Percentiles rank a stretch among this genome's conserved stretches.
Evolutionary conservation across 2,888 invertebrate species (phyloP).

Genomic region (Drosophila glabriapex): DNA sequence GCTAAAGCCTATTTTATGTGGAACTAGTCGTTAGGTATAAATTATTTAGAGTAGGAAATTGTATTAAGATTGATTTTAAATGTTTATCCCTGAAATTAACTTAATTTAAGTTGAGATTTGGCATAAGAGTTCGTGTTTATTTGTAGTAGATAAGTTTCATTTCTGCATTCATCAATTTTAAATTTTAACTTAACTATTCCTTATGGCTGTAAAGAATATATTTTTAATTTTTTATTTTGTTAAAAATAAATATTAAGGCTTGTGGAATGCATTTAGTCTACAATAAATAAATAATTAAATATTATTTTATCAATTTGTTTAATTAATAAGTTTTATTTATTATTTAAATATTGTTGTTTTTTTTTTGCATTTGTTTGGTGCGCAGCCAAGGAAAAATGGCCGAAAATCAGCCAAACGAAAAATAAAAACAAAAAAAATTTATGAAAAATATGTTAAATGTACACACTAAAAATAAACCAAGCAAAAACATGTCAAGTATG

Average conservation of each 20-base stretch:
- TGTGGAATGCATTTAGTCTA: neutral
- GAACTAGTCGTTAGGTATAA: neutral
- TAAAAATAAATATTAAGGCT: neutral
- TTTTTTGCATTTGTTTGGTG: neutral
- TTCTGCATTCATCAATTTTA: neutral
- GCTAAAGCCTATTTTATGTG: neutral
- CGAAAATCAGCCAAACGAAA: neutral
- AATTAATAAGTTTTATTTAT: neutral
- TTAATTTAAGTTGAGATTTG: neutral
- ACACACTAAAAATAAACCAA: conserved; percentile 6
- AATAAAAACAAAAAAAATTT: conserved; percentile 1
- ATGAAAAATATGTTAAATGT: conserved; percentile 32
- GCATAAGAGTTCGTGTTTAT: neutral
- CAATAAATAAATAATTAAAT: too few species aligned
- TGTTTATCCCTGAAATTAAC: neutral
- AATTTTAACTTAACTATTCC: neutral
- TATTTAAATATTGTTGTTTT: neutral
- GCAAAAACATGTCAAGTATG: conserved; percentile 40
- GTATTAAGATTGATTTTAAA: neutral
- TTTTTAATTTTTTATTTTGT: neutral
- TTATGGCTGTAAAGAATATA: neutral
- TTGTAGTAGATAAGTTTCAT: neutral
- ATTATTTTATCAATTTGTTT: neutral
- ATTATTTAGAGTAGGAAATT: neutral
- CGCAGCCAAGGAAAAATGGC: neutral